Evolutionary conservation across 92 coral and sea anemone genomes (phyloP), one percentile per base, ranked within the genome.

Genomic region (Palythoa caribaeorum): DNA sequence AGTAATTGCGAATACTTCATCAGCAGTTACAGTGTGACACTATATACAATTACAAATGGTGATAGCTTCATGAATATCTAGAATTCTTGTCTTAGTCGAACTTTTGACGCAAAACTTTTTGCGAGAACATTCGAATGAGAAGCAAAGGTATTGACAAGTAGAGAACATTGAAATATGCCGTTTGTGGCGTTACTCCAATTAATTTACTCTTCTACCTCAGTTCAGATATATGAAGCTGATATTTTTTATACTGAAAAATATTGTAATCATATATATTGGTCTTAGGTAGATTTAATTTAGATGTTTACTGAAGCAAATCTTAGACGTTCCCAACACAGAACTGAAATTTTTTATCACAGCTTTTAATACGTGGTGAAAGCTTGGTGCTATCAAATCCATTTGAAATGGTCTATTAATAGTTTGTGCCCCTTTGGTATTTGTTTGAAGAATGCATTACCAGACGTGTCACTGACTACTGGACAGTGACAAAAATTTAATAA

Each of bases 381-480:
- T 71, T 38, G 3, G 35, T 28, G 38, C 54, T 44, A n/a, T 40
- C 6, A 40, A 1, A 39, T 16, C 78, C 53, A 40, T 73, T 73
- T 44, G 12, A 73, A 73, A 73, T 17, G 5, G 28, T 28, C 28
- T 28, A 28, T 28, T 28, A 28, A 28, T 28, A 28, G 28, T 28
- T 28, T 28, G 28, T 28, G 28, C 28, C 5, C 1, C 10, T 50
- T 71, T 83, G 37, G 38, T 39, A 38, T 55, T 68, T 38, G 87
- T 68, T 83, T 70, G 87, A 12, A 79, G 39, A 53, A 57, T 21
- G 13, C 38, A 40, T 83, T 66, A 57, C 63, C 63, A 12, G 14
- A 3, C 3, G 63, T 12, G n/a, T 59, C 19, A 14, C 65, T 17
- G 16, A 3, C 13, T 17, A 13, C 16, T 59, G 19, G 13, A 59